Evolutionary conservation across 2,888 invertebrate species (phyloP).

Genomic region (Phoenoteleia sp.): DNA sequence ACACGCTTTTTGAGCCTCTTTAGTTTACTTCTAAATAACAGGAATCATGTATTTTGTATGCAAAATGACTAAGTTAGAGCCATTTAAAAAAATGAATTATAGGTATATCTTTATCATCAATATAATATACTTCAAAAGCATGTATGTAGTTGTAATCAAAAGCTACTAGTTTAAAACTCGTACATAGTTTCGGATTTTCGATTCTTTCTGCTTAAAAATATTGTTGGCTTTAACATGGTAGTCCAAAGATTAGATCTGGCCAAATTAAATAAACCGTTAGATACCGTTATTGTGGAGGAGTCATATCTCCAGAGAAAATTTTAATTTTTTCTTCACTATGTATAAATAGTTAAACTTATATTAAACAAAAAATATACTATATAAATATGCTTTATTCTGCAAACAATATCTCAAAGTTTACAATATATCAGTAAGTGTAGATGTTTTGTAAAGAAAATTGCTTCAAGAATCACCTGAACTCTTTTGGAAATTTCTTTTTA

Average conservation of each 20-base stretch:
- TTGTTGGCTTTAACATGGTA: neutral
- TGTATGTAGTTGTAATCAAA: no score
- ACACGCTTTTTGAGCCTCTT: no score
- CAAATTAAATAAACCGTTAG: neutral
- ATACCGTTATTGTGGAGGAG: neutral
- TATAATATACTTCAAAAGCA: no score
- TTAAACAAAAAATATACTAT: neutral
- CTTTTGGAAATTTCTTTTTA: neutral
- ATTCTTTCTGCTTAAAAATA: neutral
- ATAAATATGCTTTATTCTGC: neutral
- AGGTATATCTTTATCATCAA: no score
- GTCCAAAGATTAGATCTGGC: neutral
- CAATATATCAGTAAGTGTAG: no score
- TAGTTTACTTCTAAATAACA: no score
- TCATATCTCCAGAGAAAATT: neutral
- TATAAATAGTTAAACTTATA: neutral
- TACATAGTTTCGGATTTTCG: neutral
- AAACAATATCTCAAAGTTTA: neutral
- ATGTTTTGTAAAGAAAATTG: no score
- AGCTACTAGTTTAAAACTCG: neutral
- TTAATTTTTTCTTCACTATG: neutral
- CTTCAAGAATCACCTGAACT: no score
- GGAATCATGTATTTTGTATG: no score
- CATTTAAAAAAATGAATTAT: no score
- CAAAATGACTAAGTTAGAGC: no score